Evolutionary conservation across 1,140 invertebrate species (phyloP), one percentile per base, ranked within the genome.

Genomic region (Trichonephila inaurata): DNA sequence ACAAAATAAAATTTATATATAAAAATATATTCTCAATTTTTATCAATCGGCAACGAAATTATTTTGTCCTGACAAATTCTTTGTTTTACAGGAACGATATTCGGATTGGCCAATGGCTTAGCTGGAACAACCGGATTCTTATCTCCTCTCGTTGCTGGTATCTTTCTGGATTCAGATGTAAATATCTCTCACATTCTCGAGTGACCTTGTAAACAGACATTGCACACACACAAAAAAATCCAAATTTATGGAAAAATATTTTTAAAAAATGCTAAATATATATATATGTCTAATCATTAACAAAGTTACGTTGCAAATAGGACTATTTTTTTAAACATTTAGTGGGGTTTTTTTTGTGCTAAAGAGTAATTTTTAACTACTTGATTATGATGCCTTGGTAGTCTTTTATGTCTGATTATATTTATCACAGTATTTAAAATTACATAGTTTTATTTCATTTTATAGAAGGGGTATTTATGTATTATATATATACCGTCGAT

Each of bases 1-100:
- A 28, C 28, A 51, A 51, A 51, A 51, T 10, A 77, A 77, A 77
- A 4, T 14, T 40, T 4, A 40, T 40, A 40, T 28, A 28, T 28
- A 40, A 0, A 40, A 1, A 40, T 40, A 40, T 40, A 40, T 40
- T 1, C 3, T 40, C 33, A 8, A 21, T 28, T 28, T 77, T 21
- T 69, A 24, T 10, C 51, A 51, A 7, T 51, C 7, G 10, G 6
- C 16, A 69, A 69, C 0, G 64, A 2, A 69, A 21, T 69, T 21
- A 7, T 33, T 51, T 58, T 66, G 18, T 72, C 58, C 28, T 61
- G 66, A 16, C 51, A 18, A 8, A 21, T n/a, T 66, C 33, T 62
- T 28, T 16, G 14, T 40, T 16, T 85, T 91, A 3, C n/a, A 94
- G 94, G 94, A 12, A 97, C 97, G 28, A 94, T 98, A n/a, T 94